Evolutionary conservation across 2,888 invertebrate species (phyloP), one percentile per base, ranked within the genome.

Genomic region (Nomada ruficornis): DNA sequence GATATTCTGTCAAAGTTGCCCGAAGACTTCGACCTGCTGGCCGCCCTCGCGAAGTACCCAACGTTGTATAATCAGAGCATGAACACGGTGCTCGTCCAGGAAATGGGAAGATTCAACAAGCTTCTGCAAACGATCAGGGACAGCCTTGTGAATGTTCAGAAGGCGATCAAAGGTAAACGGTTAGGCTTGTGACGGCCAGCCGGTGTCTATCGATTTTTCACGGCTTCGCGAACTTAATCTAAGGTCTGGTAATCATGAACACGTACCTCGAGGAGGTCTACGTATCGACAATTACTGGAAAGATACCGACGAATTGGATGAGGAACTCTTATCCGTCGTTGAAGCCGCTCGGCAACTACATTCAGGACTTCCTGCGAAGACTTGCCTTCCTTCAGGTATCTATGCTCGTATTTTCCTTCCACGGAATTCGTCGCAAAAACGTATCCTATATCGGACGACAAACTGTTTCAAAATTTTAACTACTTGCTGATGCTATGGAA

Each of bases 71-170:
- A 96, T 93, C 98, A 98, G 95, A 98, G 98, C 89, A 98, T 98
- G 98, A 98, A 98, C 91, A 98, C 98, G 1, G 98, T 98, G 0
- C 95, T 98, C 78, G 97, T 98, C 2, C 97, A 98, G 93, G 98
- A 98, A 94, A 97, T 97, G 94, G 96, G 96, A 15, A 94, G 97
- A 62, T 98, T 97, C 91, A 97, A 97, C 86, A 95, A 95, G 69
- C 95, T 98, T 18, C 95, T 98, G 47, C 94, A 92, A n/a, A 95
- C 96, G 7, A 97, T 98, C 68, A 95, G 97, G 64, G 94, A 94
- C 54, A 98, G 97, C 93, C 95, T 98, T n/a, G 94, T 95, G 74
- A 97, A 97, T 67, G 96, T 98, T n/a, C 96, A 96, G 89, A 98
- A 97, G 88, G 98, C 98, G 36, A 97, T 98, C 84, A 98, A 98